Base-by-base conservation (phyloP, 92 coral and sea anemone species). In the Montipora capitata region DNA sequence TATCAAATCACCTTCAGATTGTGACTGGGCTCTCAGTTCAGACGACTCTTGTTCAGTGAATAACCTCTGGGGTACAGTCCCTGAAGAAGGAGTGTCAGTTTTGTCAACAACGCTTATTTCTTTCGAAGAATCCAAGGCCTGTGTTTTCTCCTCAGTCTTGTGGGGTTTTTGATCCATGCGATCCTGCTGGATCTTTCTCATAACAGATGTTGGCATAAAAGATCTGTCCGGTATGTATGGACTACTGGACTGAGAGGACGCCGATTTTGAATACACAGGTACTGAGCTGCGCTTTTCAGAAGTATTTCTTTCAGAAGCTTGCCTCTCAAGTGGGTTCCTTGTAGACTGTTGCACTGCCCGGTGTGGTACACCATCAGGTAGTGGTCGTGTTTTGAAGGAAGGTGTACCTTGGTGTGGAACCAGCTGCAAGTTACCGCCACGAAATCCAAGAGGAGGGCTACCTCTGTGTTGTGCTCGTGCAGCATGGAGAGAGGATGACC, bases 181-280 rank as follows among this genome's bases (percentile, higher is more conserved):
- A 63, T 88, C 96, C 72, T 94, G 93, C 18, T 95, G 96, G 67
- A 94, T 88, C 81, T 98, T 96, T 42, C 94, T 94, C 84, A 98
- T 81, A 52, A 98, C 99, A 12, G 99, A 96, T 10, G 99, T 98
- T 0, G 99, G 99, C 94, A 98, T 96, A 59, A 98, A 98, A 14
- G 97, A 88, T 67, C 86, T 79, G 17, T 94, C 91, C 5, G 71
- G 78, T 59, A 91, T 76, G 64, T 74, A 80, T 14, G 92, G 94
- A 56, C 92, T 74, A 45, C 81, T 70, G 39, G 74, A 1, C 68
- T 85, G 81, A n/a, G 82, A 52, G 2, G 74, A 49, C 2, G 5
- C 54, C 15, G 67, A n/a, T n/a, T 85, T 76, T 42, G 72, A 17
- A 35, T 42, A 59, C 15, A 44, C 43, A 40, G 44, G 20, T 2